phyloP scores from a whole-genome alignment of 2,113 vertebrate genomes.

The Nothoprocta perdicaria region DNA sequence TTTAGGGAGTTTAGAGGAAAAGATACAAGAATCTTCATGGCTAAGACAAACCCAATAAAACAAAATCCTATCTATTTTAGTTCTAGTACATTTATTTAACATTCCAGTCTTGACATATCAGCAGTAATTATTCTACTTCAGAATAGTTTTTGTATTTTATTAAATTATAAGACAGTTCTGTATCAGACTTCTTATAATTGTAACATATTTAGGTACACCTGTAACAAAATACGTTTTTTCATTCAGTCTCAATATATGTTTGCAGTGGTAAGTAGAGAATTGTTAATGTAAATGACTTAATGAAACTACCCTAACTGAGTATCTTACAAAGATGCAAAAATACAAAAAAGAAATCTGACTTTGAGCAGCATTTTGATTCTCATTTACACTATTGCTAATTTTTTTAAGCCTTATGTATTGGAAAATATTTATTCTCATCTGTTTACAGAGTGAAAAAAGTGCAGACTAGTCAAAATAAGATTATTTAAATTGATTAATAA shows the following conservation, averaged over 20 bases:
- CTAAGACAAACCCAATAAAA: background rate
- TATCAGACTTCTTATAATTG: background rate
- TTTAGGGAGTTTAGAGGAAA: background rate
- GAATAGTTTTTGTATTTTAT: background rate
- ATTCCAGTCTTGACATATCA: background rate
- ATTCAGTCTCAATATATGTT: background rate
- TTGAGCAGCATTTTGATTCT: background rate
- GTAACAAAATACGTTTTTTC: background rate
- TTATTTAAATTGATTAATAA: background rate
- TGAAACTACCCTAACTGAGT: background rate
- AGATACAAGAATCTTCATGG: background rate
- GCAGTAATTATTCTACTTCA: background rate
- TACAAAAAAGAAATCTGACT: background rate
- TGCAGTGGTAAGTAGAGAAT: background rate
- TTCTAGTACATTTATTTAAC: background rate
- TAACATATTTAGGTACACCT: background rate
- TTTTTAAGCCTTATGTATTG: background rate
- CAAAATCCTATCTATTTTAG: background rate
- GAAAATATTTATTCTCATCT: background rate
- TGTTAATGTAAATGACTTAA: background rate
- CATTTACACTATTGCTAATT: background rate
- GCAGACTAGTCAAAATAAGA: background rate
- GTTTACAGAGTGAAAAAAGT: background rate
- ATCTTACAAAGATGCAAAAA: background rate
- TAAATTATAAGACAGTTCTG: background rate